These are phyloP conservation scores for Neolamprologus brichardi DNA, from an alignment of 2,113 vertebrate genomes.

Conservation along the genomic window DNA sequence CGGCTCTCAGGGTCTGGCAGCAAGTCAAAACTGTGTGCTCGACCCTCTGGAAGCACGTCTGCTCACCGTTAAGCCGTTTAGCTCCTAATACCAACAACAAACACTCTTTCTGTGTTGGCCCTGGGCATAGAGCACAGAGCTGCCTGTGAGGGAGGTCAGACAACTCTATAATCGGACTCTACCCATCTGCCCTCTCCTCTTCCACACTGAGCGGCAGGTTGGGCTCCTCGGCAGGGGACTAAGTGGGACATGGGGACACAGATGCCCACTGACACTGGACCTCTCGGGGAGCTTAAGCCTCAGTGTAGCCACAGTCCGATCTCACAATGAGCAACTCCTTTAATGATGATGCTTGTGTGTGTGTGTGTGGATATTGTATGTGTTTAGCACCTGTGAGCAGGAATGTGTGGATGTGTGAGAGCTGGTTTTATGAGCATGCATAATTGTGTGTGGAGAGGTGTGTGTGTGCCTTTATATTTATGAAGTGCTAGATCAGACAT, in stretches of 20 bases:
- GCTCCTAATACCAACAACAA: slow-evolving; percentile 73
- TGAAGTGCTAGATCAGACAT: slow-evolving; percentile 62
- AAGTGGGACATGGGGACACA: slow-evolving; percentile 66
- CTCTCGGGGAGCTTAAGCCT: slow-evolving; percentile 50
- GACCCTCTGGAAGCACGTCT: slow-evolving; percentile 61
- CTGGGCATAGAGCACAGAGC: slow-evolving; percentile 44
- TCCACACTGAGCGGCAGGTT: slow-evolving; percentile 57
- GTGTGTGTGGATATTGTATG: background rate
- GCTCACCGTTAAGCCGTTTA: slow-evolving; percentile 72
- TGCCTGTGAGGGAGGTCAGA: slow-evolving; percentile 63
- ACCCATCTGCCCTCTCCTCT: slow-evolving; percentile 68
- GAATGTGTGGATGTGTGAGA: slow-evolving; percentile 13
- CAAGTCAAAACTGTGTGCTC: slow-evolving; percentile 54
- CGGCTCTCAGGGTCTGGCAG: slow-evolving; percentile 43
- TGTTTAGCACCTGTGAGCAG: background rate
- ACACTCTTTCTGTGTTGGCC: slow-evolving; percentile 61
- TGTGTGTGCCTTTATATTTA: slow-evolving; percentile 46
- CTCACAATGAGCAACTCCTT: slow-evolving; percentile 42
- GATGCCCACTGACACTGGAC: slow-evolving; percentile 58
- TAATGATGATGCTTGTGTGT: slow-evolving; percentile 6
- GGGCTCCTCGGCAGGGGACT: slow-evolving; percentile 60
- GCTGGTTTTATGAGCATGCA: slow-evolving; percentile 30
- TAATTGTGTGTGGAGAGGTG: slow-evolving; percentile 44
- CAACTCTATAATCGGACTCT: slow-evolving; percentile 70
- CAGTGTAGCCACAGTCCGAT: slow-evolving; percentile 1